Evolutionary conservation across 2,797 vertebrate species (phyloP).

Genomic region (Vespertilio murinus): DNA sequence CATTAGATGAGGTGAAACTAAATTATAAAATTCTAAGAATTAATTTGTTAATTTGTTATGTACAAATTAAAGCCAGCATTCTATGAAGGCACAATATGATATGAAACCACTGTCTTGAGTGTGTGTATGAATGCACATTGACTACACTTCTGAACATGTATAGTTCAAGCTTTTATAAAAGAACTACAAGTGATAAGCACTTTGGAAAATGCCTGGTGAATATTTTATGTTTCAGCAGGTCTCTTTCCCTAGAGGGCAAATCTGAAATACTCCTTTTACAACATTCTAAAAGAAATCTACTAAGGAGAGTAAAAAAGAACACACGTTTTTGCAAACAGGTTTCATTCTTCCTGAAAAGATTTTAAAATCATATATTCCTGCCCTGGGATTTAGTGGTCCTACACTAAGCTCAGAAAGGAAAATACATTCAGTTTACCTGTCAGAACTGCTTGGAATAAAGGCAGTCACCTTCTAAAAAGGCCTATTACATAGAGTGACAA

Average conservation of each 20-base stretch:
- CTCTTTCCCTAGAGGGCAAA: constrained; percentile 44
- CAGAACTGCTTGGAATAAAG: constrained; percentile 56
- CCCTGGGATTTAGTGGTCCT: constrained; percentile 46
- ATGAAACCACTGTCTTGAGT: neutral
- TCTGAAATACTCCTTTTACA: constrained; percentile 48
- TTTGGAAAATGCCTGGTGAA: constrained; percentile 55
- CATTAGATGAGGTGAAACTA: neutral
- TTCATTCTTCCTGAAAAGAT: constrained; percentile 59
- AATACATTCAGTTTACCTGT: constrained; percentile 48
- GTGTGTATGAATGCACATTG: neutral
- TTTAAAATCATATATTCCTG: constrained; percentile 55
- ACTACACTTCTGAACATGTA: neutral
- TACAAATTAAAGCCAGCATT: constrained; percentile 37
- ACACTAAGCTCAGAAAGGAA: constrained; percentile 26
- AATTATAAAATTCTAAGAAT: neutral
- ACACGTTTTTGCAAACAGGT: constrained; percentile 56
- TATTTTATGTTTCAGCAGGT: constrained; percentile 41
- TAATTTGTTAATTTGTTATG: constrained; percentile 34
- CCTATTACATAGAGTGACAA: neutral
- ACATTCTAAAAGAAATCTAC: constrained; percentile 58
- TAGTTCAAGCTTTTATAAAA: neutral
- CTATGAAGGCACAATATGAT: neutral
- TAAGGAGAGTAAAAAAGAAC: constrained; percentile 51
- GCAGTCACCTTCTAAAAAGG: constrained; percentile 40
- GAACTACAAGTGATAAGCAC: constrained; percentile 8